phyloP scores from a whole-genome alignment of 1,140 invertebrate genomes.

The Colletes gigas region DNA sequence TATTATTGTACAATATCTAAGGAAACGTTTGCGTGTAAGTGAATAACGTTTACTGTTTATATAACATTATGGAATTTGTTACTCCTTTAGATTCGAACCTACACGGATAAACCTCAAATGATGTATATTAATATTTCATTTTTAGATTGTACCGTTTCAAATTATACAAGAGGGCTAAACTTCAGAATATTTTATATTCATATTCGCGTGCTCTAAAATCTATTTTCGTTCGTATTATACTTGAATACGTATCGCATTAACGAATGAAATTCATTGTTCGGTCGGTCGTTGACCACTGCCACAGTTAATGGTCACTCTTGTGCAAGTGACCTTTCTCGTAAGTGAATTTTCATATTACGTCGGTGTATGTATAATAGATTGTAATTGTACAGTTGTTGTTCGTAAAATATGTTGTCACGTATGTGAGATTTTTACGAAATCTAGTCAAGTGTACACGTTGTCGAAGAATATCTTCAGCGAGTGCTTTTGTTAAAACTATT shows the following conservation, averaged over 20 bases:
- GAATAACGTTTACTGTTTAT: slow-evolving; percentile 14
- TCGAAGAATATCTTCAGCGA: slow-evolving; percentile 24
- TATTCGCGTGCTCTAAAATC: background rate
- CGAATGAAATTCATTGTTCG: background rate
- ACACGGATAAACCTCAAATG: background rate
- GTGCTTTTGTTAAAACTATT: slow-evolving; percentile 62
- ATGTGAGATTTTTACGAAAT: slow-evolving; percentile 14
- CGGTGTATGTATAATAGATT: slow-evolving; percentile 6
- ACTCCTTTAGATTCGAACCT: slow-evolving; percentile 20
- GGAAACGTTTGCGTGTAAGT: background rate
- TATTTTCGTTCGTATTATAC: background rate
- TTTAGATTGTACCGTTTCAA: background rate
- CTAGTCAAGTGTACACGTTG: slow-evolving; percentile 48
- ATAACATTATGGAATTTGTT: slow-evolving; percentile 8
- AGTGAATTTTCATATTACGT: background rate
- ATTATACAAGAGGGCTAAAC: too few species aligned
- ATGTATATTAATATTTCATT: background rate
- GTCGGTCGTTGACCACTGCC: background rate
- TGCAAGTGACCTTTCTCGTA: background rate
- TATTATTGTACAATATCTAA: slow-evolving; percentile 6
- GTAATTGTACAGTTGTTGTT: slow-evolving; percentile 32
- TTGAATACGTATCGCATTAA: background rate
- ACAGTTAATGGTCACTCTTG: background rate
- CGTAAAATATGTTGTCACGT: slow-evolving; percentile 16
- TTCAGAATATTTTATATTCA: background rate